Percentiles rank a stretch among this genome's conserved stretches.
These are phyloP conservation scores for Etheostoma spectabile DNA, from an alignment of 2,113 vertebrate genomes.

Conservation along the genomic window DNA sequence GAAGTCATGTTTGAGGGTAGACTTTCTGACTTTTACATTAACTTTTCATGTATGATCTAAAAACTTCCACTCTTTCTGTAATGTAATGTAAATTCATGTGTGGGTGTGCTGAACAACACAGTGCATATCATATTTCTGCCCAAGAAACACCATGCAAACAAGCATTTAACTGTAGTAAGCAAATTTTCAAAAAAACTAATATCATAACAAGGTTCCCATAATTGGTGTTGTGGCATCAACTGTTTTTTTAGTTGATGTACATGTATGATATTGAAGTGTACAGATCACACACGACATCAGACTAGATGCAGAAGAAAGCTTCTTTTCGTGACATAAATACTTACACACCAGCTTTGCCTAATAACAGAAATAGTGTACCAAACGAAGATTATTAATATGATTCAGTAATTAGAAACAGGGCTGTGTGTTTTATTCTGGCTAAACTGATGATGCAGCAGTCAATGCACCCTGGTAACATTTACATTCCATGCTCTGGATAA, in stretches of 20 bases:
- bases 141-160: too few relatives aligned
- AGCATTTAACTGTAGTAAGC: too few relatives aligned
- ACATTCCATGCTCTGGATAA: slow-evolving; percentile 42
- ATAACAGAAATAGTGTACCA: background rate
- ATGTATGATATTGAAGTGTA: background rate
- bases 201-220: too few relatives aligned
- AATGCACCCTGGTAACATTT: slow-evolving; percentile 30
- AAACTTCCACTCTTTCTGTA: background rate
- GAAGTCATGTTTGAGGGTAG: background rate
- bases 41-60: background rate
- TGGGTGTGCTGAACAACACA: slow-evolving; percentile 9
- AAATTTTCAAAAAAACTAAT: too few relatives aligned
- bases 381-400: slow-evolving; percentile 39
- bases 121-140: too few relatives aligned
- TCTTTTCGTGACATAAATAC: background rate
- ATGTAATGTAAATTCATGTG: background rate
- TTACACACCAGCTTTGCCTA: background rate
- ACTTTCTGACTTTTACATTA: background rate
- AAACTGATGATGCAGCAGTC: slow-evolving; percentile 46
- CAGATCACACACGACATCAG: slow-evolving; percentile 2
- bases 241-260: too few relatives aligned
- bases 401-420: slow-evolving; percentile 48
- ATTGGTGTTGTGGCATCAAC: too few relatives aligned
- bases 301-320: background rate
- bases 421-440: slow-evolving; percentile 27